A percentile compares a stretch with the other conserved stretches of the same genome.
Evolutionary conservation across 2,113 vertebrate species (phyloP).

Genomic region (Tylochromis polylepis): DNA sequence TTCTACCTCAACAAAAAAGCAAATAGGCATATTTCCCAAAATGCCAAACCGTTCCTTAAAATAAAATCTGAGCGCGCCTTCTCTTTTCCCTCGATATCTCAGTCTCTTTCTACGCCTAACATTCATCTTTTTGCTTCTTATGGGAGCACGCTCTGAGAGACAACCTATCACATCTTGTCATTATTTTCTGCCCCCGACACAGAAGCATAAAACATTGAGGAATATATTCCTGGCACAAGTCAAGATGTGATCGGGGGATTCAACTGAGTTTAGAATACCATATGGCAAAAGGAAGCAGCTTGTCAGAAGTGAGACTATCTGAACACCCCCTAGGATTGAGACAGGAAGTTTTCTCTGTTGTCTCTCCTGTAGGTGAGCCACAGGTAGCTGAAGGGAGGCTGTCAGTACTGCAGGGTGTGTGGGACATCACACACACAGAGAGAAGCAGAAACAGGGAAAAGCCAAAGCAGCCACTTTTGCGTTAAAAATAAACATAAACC

Average conservation of each 20-base stretch:
- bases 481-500: conserved; percentile 38
- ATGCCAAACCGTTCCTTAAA: neutral
- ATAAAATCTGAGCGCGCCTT: neutral
- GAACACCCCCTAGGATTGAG: conserved; percentile 12
- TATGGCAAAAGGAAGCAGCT: conserved; percentile 45
- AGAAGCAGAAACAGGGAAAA: conserved; percentile 1
- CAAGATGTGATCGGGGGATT: conserved; percentile 45
- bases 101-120: conserved; percentile 13
- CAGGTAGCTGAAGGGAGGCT: conserved; percentile 47
- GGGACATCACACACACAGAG: conserved; percentile 2
- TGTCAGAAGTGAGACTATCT: conserved; percentile 48
- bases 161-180: conserved; percentile 38
- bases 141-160: conserved; percentile 29
- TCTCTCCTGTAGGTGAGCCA: conserved; percentile 45
- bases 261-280: conserved; percentile 29
- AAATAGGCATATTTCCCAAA: neutral
- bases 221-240: conserved; percentile 35
- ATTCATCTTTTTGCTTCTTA: conserved; percentile 48
- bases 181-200: conserved; percentile 27
- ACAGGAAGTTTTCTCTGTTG: conserved; percentile 35
- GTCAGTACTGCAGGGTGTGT: neutral
- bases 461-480: neutral
- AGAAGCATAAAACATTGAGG: conserved; percentile 37
- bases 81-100: neutral
- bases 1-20: neutral